Conservation (phyloP, 2,888 invertebrate species). For the Brenthis hecate region DNA sequence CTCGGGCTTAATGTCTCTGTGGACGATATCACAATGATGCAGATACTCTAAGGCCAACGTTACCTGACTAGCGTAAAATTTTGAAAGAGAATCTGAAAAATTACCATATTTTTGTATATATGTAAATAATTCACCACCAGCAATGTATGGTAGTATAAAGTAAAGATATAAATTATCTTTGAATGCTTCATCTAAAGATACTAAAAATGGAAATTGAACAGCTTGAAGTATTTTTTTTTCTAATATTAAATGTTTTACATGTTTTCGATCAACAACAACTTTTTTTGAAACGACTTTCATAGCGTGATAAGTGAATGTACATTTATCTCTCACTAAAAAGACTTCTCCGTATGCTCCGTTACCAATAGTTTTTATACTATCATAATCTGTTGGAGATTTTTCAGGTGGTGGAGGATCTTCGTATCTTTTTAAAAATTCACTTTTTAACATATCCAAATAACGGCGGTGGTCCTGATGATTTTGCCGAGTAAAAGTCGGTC, state of each 20-base stretch:
- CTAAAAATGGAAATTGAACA: slow-evolving; percentile 92
- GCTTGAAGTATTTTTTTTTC: slow-evolving; percentile 94
- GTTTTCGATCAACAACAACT: slow-evolving; percentile 92
- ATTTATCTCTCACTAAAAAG: slow-evolving; percentile 86
- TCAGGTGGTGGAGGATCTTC: slow-evolving; percentile 43
- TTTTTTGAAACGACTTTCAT: slow-evolving; percentile 94
- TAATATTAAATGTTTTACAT: slow-evolving; percentile 92
- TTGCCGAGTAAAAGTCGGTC: slow-evolving; percentile 54
- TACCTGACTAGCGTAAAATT: slow-evolving; percentile 95
- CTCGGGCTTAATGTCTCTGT: slow-evolving; percentile 96
- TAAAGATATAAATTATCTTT: slow-evolving; percentile 93
- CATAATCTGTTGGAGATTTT: slow-evolving; percentile 82
- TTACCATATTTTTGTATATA: slow-evolving; percentile 84
- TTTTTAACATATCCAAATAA: slow-evolving; percentile 66
- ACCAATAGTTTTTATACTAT: slow-evolving; percentile 89
- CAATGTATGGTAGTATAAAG: slow-evolving; percentile 90
- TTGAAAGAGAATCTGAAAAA: slow-evolving; percentile 88
- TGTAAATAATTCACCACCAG: slow-evolving; percentile 93
- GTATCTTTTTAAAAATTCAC: slow-evolving; percentile 58
- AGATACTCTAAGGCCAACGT: slow-evolving; percentile 94
- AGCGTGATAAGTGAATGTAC: slow-evolving; percentile 86
- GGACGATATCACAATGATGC: slow-evolving; percentile 92
- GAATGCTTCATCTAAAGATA: slow-evolving; percentile 89
- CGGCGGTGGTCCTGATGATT: slow-evolving; percentile 61
- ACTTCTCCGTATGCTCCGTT: slow-evolving; percentile 96